Evolutionary conservation across 1,140 invertebrate genomes (phyloP), one percentile per base, ranked within the genome.

Genomic region (Leptoteleia sp.): DNA sequence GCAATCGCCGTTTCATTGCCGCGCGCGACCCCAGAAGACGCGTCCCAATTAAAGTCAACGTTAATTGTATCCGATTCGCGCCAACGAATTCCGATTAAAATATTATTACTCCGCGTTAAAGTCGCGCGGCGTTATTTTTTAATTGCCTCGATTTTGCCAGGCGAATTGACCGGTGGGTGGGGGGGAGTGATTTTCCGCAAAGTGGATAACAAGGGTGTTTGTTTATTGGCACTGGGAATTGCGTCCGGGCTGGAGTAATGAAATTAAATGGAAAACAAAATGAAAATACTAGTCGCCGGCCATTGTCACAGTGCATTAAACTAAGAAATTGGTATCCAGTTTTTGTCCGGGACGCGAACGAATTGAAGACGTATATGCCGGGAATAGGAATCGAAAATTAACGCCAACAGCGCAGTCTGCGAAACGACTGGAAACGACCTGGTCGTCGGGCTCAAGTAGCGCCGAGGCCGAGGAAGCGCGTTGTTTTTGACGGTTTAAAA

Each of bases 241-340:
- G 52, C 22, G 45, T n/a, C 12, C 7, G 13, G 11, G 13, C 5
- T 31, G 12, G 27, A 16, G 45, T 22, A 31, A 48, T 48, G 47
- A 22, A 52, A 52, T 52, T 52, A 35, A 37, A 35, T 4, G n/a
- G 16, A 37, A 8, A 17, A 19, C 15, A 35, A 52, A 55, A 42
- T 15, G 52, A 42, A 42, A 55, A n/a, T 42, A 55, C 19, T 6
- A 42, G 12, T 17, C 3, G 35, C n/a, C n/a, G n/a, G n/a, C n/a
- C n/a, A n/a, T n/a, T n/a, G n/a, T n/a, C 11, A n/a, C 7, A 11
- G n/a, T 55, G 37, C 17, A 42, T 42, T 29, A 40, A 42, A 42
- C 52, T 55, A 55, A 55, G 52, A 55, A 55, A 55, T 55, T 55
- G 52, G 22, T 37, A 42, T 29, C 52, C n/a, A 42, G 15, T 40